Percentiles rank a stretch among this genome's conserved stretches.
Evolutionary conservation across 2,797 vertebrate genomes (phyloP).

Genomic region (Pseudochaenichthys georgianus): DNA sequence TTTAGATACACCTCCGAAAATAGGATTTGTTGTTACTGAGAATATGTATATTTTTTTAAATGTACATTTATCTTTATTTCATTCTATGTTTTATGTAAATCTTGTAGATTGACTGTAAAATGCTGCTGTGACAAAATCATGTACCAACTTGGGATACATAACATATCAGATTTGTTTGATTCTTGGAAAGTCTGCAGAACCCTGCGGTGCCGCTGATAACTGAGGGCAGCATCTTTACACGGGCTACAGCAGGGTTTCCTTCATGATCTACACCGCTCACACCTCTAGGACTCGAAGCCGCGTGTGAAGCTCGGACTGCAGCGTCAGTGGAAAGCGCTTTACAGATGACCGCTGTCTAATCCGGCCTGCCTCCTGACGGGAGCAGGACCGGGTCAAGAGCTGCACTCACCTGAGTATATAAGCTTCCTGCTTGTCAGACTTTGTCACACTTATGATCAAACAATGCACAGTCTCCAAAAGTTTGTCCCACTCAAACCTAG

Average conservation of each 20-base stretch:
- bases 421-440: conserved; percentile 99
- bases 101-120: too few relatives aligned
- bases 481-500: conserved; percentile 99
- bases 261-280: too few relatives aligned
- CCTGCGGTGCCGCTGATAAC: neutral
- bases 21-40: too few relatives aligned
- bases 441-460: conserved; percentile 99
- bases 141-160: too few relatives aligned
- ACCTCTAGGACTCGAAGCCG: neutral
- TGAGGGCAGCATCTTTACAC: neutral
- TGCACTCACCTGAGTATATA: conserved; percentile 99
- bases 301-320: neutral
- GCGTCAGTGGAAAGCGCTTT: conserved; percentile 35
- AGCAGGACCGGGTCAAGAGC: conserved; percentile 3
- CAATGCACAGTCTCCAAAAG: conserved; percentile 99
- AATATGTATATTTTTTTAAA: too few relatives aligned
- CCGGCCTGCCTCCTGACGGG: conserved; percentile 27
- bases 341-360: conserved; percentile 52
- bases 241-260: neutral
- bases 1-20: too few relatives aligned
- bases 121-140: too few relatives aligned
- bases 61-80: too few relatives aligned
- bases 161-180: neutral
- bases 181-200: neutral
- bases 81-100: too few relatives aligned